A percentile compares a stretch with the other conserved stretches of the same genome.
These are phyloP conservation scores for Clarias magur DNA, from an alignment of 2,113 vertebrate species.

Conservation along the genomic window DNA sequence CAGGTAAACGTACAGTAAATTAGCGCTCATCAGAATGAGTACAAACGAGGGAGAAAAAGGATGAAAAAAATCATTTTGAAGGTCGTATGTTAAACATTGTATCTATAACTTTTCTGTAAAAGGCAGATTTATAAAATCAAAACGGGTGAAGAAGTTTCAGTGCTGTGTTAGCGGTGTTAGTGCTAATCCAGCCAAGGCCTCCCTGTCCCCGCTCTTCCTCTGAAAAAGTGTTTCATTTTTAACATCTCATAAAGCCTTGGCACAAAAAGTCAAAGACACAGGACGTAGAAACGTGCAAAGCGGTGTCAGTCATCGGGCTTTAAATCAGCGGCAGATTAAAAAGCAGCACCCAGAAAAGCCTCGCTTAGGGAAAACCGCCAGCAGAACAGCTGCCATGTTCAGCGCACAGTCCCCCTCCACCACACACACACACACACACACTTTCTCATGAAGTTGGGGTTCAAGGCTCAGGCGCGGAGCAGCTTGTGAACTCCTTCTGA, in stretches of 20 bases:
- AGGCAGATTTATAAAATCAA: not conserved
- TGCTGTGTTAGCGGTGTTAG: not conserved
- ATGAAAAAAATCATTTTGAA: not conserved
- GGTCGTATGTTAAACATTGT: not conserved
- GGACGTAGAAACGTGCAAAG: constrained; percentile 17
- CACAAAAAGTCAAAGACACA: not conserved
- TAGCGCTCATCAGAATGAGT: too few relatives aligned
- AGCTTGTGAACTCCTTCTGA: constrained; percentile 14
- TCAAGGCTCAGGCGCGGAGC: constrained; percentile 1
- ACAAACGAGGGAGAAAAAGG: too few relatives aligned
- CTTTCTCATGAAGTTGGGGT: constrained; percentile 27
- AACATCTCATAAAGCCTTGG: constrained; percentile 11
- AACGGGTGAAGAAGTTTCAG: not conserved
- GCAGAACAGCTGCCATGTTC: constrained; percentile 56
- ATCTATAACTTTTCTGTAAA: constrained; percentile 40
- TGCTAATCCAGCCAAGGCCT: constrained; percentile 15
- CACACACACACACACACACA: constrained; percentile 28
- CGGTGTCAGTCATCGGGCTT: constrained; percentile 27
- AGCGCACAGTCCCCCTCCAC: constrained; percentile 29
- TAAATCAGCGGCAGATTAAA: constrained; percentile 54
- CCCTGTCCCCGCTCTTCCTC: not conserved
- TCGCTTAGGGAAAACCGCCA: constrained; percentile 27
- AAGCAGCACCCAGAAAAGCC: constrained; percentile 43
- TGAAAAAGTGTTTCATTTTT: constrained; percentile 41
- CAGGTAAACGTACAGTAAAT: not conserved